Percentiles rank a stretch among this genome's conserved stretches.
These are phyloP conservation scores for Oenanthe melanoleuca DNA, from an alignment of 2,113 vertebrate species.

Conservation along the genomic window DNA sequence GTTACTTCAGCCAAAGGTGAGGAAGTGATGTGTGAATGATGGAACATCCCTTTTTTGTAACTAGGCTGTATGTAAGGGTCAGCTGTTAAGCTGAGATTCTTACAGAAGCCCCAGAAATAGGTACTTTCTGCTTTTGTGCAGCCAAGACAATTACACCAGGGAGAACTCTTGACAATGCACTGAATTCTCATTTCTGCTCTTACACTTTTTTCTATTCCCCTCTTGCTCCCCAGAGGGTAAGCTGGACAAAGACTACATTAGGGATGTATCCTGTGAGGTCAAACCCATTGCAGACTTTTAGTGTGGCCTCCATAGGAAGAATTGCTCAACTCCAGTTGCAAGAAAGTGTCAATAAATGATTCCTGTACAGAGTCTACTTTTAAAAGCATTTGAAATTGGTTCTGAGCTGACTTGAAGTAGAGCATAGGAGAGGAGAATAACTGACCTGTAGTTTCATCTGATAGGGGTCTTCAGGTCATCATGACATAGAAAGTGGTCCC, in stretches of 20 bases:
- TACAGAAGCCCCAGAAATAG: conserved; percentile 38
- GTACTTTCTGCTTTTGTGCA: conserved; percentile 19
- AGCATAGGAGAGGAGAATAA: not conserved
- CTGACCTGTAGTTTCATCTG: not conserved
- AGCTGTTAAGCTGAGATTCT: conserved; percentile 7
- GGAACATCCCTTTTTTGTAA: not conserved
- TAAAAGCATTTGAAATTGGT: conserved; percentile 21
- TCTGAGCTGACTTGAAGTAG: not conserved
- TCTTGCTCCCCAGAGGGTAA: not conserved
- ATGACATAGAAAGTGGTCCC: not conserved
- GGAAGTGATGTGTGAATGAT: conserved; percentile 14
- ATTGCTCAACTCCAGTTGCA: not conserved
- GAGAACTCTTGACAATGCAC: not conserved
- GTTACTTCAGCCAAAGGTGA: conserved; percentile 21
- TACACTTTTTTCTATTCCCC: not conserved
- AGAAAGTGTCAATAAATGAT: not conserved
- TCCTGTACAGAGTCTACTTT: not conserved
- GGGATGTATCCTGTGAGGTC: conserved; percentile 11
- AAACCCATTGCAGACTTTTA: not conserved
- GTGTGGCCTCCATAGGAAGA: not conserved
- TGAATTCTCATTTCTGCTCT: conserved; percentile 12
- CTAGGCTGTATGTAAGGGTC: not conserved
- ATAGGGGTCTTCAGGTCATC: not conserved
- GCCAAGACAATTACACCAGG: conserved; percentile 23
- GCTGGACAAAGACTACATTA: conserved; percentile 14